Evolutionary conservation across 2,113 vertebrate species (phyloP), one percentile per base, ranked within the genome.

Genomic region (Tautogolabrus adspersus): DNA sequence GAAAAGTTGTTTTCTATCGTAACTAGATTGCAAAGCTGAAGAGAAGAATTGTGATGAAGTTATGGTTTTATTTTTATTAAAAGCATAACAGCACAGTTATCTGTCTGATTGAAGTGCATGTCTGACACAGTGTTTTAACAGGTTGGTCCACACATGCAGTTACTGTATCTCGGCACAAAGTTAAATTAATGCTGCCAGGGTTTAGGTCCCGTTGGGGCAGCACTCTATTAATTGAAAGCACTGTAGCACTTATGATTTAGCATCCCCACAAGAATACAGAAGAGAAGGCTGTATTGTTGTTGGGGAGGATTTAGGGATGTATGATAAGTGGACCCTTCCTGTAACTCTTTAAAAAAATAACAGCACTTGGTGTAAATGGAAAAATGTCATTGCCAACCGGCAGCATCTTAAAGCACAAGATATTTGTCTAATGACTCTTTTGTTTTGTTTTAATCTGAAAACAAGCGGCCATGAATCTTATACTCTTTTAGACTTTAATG

Each of bases 11-110:
- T 19, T 60, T 76, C 6, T 49, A 18, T 7, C 18, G 6, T 18
- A 6, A 18, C 47, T 18, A 49, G 16, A 16, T 49, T 18, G 12
- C 46, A 3, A 0, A 8, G 6, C 15, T 42, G 40, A 42, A 49
- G 1, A 8, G 18, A 49, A 8, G 18, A 49, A 49, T 37, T 49
- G 40, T 3, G 18, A 37, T 63, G 10, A 64, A 10, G 70, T 61
- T 66, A 13, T 42, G 72, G 66, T 72, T 57, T 37, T 18, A 59
- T 26, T n/a, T 60, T 60, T 42, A 40, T 67, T 66, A n/a, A 52
- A 55, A 68, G 13, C 30, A 34, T 22, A 42, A 23, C 69, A 19
- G 0, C 40, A 61, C n/a, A 7, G 52, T 44, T 58, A 58, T 54
- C 44, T 63, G 13, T 51, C 6, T 61, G 26, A 63, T 13, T 75